A percentile compares a stretch with the other conserved stretches of the same genome.
phyloP scores from a whole-genome alignment of 2,113 vertebrate genomes.

The Oceanodroma tethys region DNA sequence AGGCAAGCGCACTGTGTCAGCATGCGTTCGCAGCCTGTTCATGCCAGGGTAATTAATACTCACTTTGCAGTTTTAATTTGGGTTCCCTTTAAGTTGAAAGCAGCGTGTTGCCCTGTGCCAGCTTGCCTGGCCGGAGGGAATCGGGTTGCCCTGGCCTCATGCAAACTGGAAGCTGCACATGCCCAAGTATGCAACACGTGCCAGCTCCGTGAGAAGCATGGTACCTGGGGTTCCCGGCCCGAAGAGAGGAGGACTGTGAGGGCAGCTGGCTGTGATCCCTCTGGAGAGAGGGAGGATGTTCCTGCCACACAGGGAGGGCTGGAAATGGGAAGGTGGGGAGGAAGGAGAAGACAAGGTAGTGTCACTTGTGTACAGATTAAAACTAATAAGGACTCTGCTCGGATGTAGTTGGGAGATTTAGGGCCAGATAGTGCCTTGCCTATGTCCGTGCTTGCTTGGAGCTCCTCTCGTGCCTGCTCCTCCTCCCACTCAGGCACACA shows the following conservation, averaged over 20 bases:
- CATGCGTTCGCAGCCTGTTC: neutral
- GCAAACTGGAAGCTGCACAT: neutral
- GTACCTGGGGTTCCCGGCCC: neutral
- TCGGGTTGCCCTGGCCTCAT: neutral
- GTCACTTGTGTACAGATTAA: neutral
- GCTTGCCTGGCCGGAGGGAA: neutral
- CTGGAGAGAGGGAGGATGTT: neutral
- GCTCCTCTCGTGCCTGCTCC: neutral
- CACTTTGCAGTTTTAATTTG: slow-evolving; percentile 50
- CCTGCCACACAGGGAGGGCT: neutral
- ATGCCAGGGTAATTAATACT: slow-evolving; percentile 49
- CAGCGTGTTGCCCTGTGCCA: neutral
- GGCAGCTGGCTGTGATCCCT: neutral
- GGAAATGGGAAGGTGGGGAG: neutral
- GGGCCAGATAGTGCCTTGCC: neutral
- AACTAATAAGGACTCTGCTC: neutral
- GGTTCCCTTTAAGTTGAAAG: slow-evolving; percentile 26
- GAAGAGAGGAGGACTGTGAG: neutral
- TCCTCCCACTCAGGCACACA: neutral
- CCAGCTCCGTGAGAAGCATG: neutral
- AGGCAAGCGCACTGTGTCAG: neutral
- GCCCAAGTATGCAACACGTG: accelerated
- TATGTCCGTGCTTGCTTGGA: neutral
- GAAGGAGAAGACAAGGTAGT: neutral
- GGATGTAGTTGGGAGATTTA: neutral